A percentile compares a stretch with the other conserved stretches of the same genome.
phyloP scores from a whole-genome alignment of 2,888 invertebrate genomes.

The Drosophila colorata region DNA sequence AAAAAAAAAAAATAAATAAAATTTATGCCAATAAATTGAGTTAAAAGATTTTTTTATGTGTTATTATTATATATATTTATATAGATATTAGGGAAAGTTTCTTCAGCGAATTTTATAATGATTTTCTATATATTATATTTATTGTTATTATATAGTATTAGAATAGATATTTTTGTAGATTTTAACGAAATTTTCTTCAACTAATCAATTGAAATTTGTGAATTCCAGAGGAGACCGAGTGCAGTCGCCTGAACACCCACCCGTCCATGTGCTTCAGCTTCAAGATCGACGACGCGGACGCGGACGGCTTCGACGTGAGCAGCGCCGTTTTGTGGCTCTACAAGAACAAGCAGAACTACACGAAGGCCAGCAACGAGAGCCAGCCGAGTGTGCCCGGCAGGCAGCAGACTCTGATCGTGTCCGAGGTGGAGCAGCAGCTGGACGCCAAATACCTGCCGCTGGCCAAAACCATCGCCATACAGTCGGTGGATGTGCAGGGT shows the following conservation, averaged over 20 bases:
- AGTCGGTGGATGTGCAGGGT: conserved; percentile 90
- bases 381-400: conserved; percentile 25
- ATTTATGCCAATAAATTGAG: too few species aligned
- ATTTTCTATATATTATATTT: too few species aligned
- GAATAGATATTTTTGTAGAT: background rate
- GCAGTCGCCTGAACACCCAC: conserved; percentile 83
- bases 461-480: conserved; percentile 92
- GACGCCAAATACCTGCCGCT: conserved; percentile 89
- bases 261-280: conserved; percentile 92
- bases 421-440: conserved; percentile 92
- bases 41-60: too few species aligned
- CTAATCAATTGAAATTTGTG: background rate
- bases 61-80: too few species aligned
- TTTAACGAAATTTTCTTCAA: background rate
- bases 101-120: too few species aligned
- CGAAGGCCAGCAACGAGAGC: conserved; percentile 52
- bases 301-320: conserved; percentile 90
- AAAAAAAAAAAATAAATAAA: too few species aligned
- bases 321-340: conserved; percentile 93
- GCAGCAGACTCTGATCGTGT: conserved; percentile 90
- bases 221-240: conserved; percentile 86
- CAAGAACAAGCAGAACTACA: conserved; percentile 85
- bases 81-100: too few species aligned
- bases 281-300: conserved; percentile 90
- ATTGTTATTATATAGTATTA: too few species aligned